Conservation (phyloP, 1,140 invertebrate species). For the Uloborus diversus region DNA sequence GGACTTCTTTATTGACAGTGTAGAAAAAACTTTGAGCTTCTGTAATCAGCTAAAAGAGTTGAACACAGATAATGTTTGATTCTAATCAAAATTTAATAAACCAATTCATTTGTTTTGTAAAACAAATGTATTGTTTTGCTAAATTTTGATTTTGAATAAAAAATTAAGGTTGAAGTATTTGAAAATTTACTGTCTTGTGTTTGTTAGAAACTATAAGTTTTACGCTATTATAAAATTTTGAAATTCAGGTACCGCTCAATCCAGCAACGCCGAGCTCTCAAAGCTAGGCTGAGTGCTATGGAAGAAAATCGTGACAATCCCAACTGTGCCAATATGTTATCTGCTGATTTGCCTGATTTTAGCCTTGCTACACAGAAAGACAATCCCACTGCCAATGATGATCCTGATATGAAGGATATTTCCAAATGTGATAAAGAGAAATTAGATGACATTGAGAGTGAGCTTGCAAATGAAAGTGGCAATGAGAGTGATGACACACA, state of each 20-base stretch:
- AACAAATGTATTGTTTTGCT: too few species aligned
- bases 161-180: too few species aligned
- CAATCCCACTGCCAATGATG: slow-evolving; percentile 68
- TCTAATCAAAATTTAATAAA: too few species aligned
- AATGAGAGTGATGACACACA: slow-evolving; percentile 81
- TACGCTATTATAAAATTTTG: too few species aligned
- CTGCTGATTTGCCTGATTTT: slow-evolving; percentile 24
- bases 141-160: too few species aligned
- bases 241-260: slow-evolving; percentile 37
- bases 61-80: too few species aligned
- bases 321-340: slow-evolving; percentile 42
- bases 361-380: slow-evolving; percentile 56
- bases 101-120: too few species aligned
- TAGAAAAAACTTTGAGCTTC: too few species aligned
- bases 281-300: slow-evolving; percentile 36
- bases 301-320: slow-evolving; percentile 47
- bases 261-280: slow-evolving; percentile 31
- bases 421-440: slow-evolving; percentile 47
- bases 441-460: slow-evolving; percentile 47
- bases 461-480: slow-evolving; percentile 75
- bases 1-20: too few species aligned
- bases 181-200: too few species aligned
- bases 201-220: too few species aligned
- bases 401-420: slow-evolving; percentile 65
- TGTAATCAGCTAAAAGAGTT: too few species aligned